Evolutionary conservation across 2,113 vertebrate genomes (phyloP).

Genomic region (Barbus barbus): DNA sequence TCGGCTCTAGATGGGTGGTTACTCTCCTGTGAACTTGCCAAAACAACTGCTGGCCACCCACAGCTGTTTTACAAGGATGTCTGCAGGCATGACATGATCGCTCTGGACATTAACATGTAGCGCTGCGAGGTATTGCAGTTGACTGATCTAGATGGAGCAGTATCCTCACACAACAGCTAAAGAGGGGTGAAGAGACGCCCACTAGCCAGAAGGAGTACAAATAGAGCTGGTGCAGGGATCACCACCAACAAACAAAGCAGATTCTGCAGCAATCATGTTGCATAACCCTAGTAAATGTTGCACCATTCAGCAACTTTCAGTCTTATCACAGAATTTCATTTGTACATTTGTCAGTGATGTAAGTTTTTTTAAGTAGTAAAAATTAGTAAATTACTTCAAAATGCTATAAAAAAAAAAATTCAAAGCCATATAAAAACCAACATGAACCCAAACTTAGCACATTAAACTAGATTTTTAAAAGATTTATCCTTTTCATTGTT

Average conservation of each 20-base stretch:
- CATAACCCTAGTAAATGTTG: not conserved
- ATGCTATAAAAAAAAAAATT: no score
- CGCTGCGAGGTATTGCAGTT: not conserved
- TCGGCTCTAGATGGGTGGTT: not conserved
- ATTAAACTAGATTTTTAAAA: not conserved
- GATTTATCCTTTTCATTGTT: not conserved
- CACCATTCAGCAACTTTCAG: not conserved
- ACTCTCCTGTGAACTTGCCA: constrained; percentile 18
- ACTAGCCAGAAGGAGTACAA: not conserved
- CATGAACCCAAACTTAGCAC: not conserved
- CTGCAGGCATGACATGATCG: constrained; percentile 3
- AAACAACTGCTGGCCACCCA: constrained; percentile 1
- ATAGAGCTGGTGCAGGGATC: not conserved
- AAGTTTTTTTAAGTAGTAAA: no score
- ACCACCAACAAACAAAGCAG: not conserved
- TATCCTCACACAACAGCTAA: not conserved
- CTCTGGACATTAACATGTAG: constrained; percentile 4
- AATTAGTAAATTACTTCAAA: no score
- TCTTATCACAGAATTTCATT: not conserved
- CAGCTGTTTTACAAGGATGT: constrained; percentile 26
- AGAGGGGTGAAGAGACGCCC: constrained; percentile 1
- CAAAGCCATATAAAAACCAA: not conserved
- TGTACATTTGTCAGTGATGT: no score
- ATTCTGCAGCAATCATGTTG: not conserved
- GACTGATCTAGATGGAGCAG: constrained; percentile 1